Evolutionary conservation across 2,888 invertebrate genomes (phyloP).

Genomic region (Nineta flava): DNA sequence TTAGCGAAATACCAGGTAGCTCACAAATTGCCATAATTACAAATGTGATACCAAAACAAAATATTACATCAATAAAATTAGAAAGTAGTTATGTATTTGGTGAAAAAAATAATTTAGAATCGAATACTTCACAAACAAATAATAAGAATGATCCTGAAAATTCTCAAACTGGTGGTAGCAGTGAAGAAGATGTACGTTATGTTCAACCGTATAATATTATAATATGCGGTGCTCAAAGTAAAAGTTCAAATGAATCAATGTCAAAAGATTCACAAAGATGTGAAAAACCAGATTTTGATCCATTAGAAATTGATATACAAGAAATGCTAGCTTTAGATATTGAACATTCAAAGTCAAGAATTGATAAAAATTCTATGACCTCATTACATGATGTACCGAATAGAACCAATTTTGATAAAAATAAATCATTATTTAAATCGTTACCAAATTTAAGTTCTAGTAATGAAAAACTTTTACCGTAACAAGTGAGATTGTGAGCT

Average conservation of each 20-base stretch:
- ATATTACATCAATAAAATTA: not conserved
- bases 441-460: constrained; percentile 58
- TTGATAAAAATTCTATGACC: constrained; percentile 10
- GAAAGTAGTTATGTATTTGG: constrained; percentile 9
- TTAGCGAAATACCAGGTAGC: not conserved
- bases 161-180: not conserved
- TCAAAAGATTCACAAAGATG: not conserved
- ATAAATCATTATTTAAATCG: constrained; percentile 35
- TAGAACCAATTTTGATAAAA: constrained; percentile 16
- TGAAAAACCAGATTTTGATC: constrained; percentile 27
- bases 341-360: constrained; percentile 22
- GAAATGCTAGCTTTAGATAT: constrained; percentile 34
- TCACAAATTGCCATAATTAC: constrained; percentile 3
- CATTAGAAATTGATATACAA: constrained; percentile 27
- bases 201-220: not conserved
- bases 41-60: not conserved
- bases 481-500: constrained; percentile 14
- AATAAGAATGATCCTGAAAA: too few species aligned
- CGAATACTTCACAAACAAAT: not conserved
- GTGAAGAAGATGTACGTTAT: not conserved
- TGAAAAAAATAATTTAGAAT: constrained; percentile 6
- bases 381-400: constrained; percentile 8
- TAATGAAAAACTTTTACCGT: constrained; percentile 43
- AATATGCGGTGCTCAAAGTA: not conserved
- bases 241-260: not conserved